Evolutionary conservation across 1,140 invertebrate species (phyloP).

Genomic region (Microvelia longipes): DNA sequence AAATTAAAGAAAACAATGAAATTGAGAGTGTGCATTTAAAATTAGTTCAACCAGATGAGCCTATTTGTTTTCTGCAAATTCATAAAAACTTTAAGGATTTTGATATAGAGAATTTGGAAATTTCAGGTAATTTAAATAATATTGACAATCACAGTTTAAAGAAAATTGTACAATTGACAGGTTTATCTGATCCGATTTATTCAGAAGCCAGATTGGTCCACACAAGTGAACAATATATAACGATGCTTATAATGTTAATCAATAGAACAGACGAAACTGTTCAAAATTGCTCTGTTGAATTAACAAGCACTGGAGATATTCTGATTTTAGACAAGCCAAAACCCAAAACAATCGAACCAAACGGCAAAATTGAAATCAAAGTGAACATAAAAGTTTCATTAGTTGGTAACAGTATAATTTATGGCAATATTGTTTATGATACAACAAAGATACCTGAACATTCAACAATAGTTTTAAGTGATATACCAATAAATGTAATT

Average conservation of each 20-base stretch:
- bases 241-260: conserved; percentile 86
- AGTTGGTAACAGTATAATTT: conserved; percentile 97
- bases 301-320: conserved; percentile 92
- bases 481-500: conserved; percentile 99
- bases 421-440: conserved; percentile 98
- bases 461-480: conserved; percentile 51
- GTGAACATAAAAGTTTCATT: conserved; percentile 89
- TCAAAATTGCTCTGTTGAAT: conserved; percentile 92
- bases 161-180: conserved; percentile 91
- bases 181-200: conserved; percentile 97
- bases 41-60: conserved; percentile 55
- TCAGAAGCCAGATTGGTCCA: conserved; percentile 90
- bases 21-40: too few species aligned
- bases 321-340: conserved; percentile 96
- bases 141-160: conserved; percentile 43
- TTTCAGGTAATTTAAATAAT: conserved; percentile 1
- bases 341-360: conserved; percentile 82
- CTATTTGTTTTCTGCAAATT: conserved; percentile 51
- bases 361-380: conserved; percentile 95
- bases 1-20: too few species aligned
- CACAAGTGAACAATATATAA: conserved; percentile 97
- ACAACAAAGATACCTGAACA: conserved; percentile 81
- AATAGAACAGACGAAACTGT: conserved; percentile 96
- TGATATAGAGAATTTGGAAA: conserved; percentile 75
- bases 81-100: conserved; percentile 83